These are phyloP conservation scores for Drosophila ercepeae DNA, from an alignment of 1,140 invertebrate genomes.

Conservation along the genomic window DNA sequence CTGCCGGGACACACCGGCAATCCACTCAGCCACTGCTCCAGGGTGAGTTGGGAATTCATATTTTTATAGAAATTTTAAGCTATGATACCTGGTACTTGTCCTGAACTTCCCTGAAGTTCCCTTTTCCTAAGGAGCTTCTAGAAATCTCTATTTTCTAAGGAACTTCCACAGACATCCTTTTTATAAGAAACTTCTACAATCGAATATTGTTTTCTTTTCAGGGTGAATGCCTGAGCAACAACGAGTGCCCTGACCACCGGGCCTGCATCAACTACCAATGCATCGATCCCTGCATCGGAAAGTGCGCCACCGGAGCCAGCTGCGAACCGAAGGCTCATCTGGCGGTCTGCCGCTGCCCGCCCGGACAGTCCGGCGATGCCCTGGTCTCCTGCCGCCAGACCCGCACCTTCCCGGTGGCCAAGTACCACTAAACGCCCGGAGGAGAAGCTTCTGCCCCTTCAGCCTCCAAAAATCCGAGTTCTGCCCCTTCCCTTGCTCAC, in stretches of 20 bases:
- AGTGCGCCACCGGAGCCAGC: constrained; percentile 88
- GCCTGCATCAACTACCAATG: constrained; percentile 91
- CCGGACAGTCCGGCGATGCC: constrained; percentile 91
- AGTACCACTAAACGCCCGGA: constrained; percentile 63
- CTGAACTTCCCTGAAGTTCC: too few species aligned
- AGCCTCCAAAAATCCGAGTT: background rate
- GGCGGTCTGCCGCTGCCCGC: constrained; percentile 93
- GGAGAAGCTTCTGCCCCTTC: background rate
- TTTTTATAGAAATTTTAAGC: background rate
- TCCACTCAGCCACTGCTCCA: constrained; percentile 88
- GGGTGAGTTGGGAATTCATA: too few species aligned
- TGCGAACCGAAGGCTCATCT: constrained; percentile 86
- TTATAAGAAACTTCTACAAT: too few species aligned
- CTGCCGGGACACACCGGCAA: constrained; percentile 92
- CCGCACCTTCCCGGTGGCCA: constrained; percentile 77
- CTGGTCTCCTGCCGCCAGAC: constrained; percentile 83
- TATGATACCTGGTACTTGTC: background rate
- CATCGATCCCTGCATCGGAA: constrained; percentile 90
- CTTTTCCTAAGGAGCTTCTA: too few species aligned
- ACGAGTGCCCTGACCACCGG: constrained; percentile 88
- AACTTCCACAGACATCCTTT: too few species aligned
- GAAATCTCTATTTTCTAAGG: too few species aligned
- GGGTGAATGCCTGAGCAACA: constrained; percentile 91
- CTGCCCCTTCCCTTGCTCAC: constrained; percentile 6
- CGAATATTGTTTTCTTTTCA: constrained; percentile 43